These are phyloP conservation scores for Tokudaia tokunoshimensis DNA, from an alignment of 2,797 vertebrate species.

Conservation along the genomic window DNA sequence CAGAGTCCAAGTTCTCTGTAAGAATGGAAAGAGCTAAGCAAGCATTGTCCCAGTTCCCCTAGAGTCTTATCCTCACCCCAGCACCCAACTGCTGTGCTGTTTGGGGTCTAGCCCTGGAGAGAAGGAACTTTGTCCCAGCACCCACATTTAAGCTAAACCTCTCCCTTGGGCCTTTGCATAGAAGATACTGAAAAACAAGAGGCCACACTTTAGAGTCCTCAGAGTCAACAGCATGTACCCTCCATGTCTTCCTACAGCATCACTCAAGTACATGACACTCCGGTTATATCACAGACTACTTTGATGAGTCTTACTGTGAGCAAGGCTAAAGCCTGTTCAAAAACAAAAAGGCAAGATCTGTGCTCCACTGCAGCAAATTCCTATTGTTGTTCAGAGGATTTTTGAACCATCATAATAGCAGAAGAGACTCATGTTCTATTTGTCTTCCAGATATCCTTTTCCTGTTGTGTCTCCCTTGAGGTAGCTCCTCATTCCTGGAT, in stretches of 20 bases:
- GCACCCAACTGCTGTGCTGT: background rate
- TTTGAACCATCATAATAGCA: background rate
- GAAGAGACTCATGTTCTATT: background rate
- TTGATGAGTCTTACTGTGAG: background rate
- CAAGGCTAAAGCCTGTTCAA: background rate
- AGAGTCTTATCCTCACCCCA: background rate
- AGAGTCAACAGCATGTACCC: background rate
- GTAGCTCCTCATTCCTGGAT: background rate
- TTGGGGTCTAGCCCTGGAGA: background rate
- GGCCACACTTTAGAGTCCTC: background rate
- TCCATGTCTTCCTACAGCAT: background rate
- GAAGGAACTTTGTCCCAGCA: background rate
- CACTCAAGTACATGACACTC: background rate
- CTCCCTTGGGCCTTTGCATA: background rate
- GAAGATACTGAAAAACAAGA: background rate
- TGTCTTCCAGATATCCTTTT: constrained; percentile 5
- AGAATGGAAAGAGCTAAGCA: background rate
- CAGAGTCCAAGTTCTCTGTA: background rate
- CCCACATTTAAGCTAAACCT: background rate
- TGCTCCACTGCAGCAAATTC: background rate
- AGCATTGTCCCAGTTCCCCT: background rate
- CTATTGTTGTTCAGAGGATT: background rate
- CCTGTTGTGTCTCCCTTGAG: background rate
- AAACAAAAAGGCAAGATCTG: background rate
- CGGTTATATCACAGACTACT: background rate